phyloP scores from a whole-genome alignment of 2,888 invertebrate species.

The Noctua janthina region DNA sequence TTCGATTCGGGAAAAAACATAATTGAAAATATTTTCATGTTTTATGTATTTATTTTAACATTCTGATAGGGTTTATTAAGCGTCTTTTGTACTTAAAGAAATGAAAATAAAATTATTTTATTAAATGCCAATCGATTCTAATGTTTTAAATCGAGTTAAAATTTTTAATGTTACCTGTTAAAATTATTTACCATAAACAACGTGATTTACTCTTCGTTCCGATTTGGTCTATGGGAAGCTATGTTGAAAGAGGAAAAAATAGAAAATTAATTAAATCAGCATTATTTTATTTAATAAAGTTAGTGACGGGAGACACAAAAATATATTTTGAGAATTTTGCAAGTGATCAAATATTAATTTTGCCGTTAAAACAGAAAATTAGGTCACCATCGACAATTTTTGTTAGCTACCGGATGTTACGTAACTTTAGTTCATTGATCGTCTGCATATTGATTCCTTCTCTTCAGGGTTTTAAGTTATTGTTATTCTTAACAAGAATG shows the following conservation, averaged over 20 bases:
- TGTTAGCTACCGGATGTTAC: slow-evolving; percentile 57
- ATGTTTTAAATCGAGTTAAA: background rate
- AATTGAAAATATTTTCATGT: no score
- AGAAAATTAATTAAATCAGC: background rate
- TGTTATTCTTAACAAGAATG: background rate
- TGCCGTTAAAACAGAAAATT: background rate
- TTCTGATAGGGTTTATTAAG: rapidly evolving
- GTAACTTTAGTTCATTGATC: slow-evolving; percentile 53
- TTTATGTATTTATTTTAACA: background rate
- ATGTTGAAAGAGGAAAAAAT: slow-evolving; percentile 53
- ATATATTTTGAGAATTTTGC: background rate
- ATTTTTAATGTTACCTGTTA: slow-evolving; percentile 46
- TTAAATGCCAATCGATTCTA: slow-evolving; percentile 6
- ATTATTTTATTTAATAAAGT: background rate
- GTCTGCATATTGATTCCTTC: slow-evolving; percentile 21
- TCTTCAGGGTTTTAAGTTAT: slow-evolving; percentile 38
- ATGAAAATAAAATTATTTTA: rapidly evolving
- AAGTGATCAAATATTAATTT: background rate
- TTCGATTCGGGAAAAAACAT: rapidly evolving
- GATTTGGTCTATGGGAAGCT: slow-evolving; percentile 31
- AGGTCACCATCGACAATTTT: slow-evolving; percentile 63
- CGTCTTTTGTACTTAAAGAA: rapidly evolving
- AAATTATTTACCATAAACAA: slow-evolving; percentile 40
- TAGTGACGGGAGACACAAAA: background rate
- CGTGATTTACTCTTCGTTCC: slow-evolving; percentile 25